Evolutionary conservation across 1,140 invertebrate species (phyloP).

Genomic region (Zaprionus davidi): DNA sequence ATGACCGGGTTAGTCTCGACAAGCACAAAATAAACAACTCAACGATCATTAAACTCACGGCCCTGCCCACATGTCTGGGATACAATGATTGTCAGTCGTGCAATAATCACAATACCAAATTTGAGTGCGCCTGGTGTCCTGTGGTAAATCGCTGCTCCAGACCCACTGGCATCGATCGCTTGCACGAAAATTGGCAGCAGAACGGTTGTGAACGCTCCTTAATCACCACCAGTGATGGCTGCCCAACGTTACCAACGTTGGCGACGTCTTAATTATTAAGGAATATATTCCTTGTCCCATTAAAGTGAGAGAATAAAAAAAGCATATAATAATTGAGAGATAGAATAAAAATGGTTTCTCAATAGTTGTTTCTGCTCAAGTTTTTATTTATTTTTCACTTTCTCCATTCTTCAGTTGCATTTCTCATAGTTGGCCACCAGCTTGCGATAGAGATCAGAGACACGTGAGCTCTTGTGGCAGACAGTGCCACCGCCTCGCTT

Average conservation of each 20-base stretch:
- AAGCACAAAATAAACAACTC: slow-evolving; percentile 91
- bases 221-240: slow-evolving; percentile 83
- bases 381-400: neutral
- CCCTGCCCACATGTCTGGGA: slow-evolving; percentile 93
- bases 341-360: no score
- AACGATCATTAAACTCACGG: slow-evolving; percentile 93
- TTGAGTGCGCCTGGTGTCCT: slow-evolving; percentile 95
- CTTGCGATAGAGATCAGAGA: slow-evolving; percentile 86
- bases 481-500: slow-evolving; percentile 92
- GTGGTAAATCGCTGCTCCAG: slow-evolving; percentile 90
- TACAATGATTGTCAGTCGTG: slow-evolving; percentile 91
- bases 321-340: no score
- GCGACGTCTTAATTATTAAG: no score
- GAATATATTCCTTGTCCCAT: no score
- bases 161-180: slow-evolving; percentile 92
- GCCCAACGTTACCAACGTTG: slow-evolving; percentile 68
- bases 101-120: slow-evolving; percentile 86
- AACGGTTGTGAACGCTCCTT: slow-evolving; percentile 89
- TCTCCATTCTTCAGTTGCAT: slow-evolving; percentile 28
- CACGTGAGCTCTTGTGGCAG: slow-evolving; percentile 86
- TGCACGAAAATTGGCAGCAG: slow-evolving; percentile 95
- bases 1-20: slow-evolving; percentile 94
- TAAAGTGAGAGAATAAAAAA: no score
- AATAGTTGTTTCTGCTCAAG: neutral
- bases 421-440: slow-evolving; percentile 84